phyloP scores from a whole-genome alignment of 2,797 vertebrate genomes.

The Eulemur albifrons region DNA sequence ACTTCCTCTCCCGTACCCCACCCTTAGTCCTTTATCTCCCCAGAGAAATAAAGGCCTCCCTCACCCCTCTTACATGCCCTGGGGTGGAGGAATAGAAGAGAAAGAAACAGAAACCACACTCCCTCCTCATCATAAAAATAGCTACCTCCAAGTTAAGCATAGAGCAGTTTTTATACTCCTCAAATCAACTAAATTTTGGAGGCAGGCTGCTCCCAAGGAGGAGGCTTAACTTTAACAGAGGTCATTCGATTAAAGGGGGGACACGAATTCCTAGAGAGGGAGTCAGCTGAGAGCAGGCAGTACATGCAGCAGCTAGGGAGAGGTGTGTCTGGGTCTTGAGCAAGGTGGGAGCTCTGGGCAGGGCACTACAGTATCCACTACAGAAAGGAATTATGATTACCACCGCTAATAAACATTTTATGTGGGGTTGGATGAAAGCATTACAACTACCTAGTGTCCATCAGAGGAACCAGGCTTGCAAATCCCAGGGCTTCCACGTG shows the following conservation, averaged over 20 bases:
- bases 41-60: background rate
- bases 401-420: fast-evolving
- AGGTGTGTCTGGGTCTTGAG: background rate
- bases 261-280: background rate
- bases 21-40: too few relatives aligned
- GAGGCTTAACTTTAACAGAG: background rate
- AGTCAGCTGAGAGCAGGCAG: background rate
- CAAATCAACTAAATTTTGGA: background rate
- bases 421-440: background rate
- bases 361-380: fast-evolving
- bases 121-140: background rate
- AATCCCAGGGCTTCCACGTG: background rate
- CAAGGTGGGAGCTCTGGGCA: too few relatives aligned
- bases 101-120: background rate
- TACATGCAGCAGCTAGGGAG: background rate
- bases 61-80: background rate
- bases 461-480: background rate
- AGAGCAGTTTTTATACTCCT: background rate
- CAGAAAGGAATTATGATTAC: background rate
- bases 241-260: background rate
- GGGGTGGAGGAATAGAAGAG: background rate
- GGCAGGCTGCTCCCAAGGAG: background rate
- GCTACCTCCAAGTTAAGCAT: background rate
- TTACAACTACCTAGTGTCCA: too few relatives aligned
- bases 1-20: background rate